Evolutionary conservation across 2,797 vertebrate species (phyloP), one percentile per base, ranked within the genome.

Genomic region (Gymnothorax javanicus): DNA sequence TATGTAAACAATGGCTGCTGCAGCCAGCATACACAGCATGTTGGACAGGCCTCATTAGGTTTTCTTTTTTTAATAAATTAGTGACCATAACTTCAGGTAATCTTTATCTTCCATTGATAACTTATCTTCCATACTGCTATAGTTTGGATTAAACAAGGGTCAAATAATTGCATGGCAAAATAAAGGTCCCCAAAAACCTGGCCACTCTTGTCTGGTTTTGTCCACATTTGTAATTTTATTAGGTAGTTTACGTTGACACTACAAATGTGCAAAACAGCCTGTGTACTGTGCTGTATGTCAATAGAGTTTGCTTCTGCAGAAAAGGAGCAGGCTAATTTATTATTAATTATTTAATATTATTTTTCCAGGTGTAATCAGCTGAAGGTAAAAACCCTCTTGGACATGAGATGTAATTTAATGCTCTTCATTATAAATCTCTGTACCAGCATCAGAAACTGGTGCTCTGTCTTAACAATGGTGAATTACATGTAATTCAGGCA

Each of bases 331-430:
- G 86, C 88, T 93, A 92, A 92, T 93, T 93, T 88, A 43, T 43
- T 43, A 43, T 43, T 43, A 87, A 89, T 92, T 91, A 89, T 73
- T 90, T 83, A 89, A 93, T 94, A 88, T 84, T 89, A 75, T 90
- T 75, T 90, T 91, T 88, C 85, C 82, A 88, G 82, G 87, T 83
- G 82, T 84, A 54, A 56, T 84, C 89, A 87, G 33, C 27, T 86
- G 69, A 88, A 56, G 83, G 54, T 86, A 71, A 67, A 84, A 67
- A 1, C 71, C 58, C 27, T 6, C 81, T 79, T 67, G 86, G 87
- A 91, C 89, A 89, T 60, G 88, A 86, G 87, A 25, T 88, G 86
- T 90, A 87, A 86, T 87, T 92, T 84, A 85, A 82, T 87, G 89
- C 79, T 60, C 86, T 71, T 77, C 83, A 89, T 92, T 91, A 86